phyloP scores from a whole-genome alignment of 2,888 invertebrate genomes.

The Lutraria lutraria region DNA sequence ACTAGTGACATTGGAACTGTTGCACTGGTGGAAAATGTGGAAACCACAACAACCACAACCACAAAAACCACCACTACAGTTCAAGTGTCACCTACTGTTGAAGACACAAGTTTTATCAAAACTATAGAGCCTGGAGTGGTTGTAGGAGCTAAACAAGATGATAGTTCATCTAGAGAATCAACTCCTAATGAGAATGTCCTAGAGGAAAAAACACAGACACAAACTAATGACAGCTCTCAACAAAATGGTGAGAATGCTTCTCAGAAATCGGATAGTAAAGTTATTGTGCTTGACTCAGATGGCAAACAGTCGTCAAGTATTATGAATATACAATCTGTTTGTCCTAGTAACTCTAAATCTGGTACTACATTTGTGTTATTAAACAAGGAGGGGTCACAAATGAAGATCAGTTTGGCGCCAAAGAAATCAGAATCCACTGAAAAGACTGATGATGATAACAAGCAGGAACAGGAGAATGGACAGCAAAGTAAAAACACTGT shows the following conservation, averaged over 20 bases:
- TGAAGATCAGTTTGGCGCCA: slow-evolving; percentile 75
- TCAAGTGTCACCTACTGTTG: slow-evolving; percentile 49
- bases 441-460: slow-evolving; percentile 50
- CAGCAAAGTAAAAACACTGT: slow-evolving; percentile 27
- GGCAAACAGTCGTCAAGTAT: slow-evolving; percentile 75
- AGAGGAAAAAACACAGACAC: slow-evolving; percentile 13
- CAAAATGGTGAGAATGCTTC: slow-evolving; percentile 37
- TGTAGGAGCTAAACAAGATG: slow-evolving; percentile 34
- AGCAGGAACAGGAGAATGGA: slow-evolving; percentile 57
- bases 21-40: slow-evolving; percentile 61
- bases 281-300: slow-evolving; percentile 62
- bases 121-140: slow-evolving; percentile 63
- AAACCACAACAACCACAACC: slow-evolving; percentile 75
- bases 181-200: slow-evolving; percentile 33
- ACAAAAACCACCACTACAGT: slow-evolving; percentile 69
- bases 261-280: slow-evolving; percentile 58
- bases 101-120: slow-evolving; percentile 49
- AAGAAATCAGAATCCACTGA: slow-evolving; percentile 68
- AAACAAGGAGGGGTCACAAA: slow-evolving; percentile 82
- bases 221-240: slow-evolving; percentile 30
- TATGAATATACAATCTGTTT: slow-evolving; percentile 81
- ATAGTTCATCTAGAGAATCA: slow-evolving; percentile 28
- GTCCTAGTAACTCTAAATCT: slow-evolving; percentile 74
- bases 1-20: slow-evolving; percentile 60
- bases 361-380: slow-evolving; percentile 81